phyloP scores from a whole-genome alignment of 2,888 invertebrate genomes.

The Dioctria rufipes region DNA sequence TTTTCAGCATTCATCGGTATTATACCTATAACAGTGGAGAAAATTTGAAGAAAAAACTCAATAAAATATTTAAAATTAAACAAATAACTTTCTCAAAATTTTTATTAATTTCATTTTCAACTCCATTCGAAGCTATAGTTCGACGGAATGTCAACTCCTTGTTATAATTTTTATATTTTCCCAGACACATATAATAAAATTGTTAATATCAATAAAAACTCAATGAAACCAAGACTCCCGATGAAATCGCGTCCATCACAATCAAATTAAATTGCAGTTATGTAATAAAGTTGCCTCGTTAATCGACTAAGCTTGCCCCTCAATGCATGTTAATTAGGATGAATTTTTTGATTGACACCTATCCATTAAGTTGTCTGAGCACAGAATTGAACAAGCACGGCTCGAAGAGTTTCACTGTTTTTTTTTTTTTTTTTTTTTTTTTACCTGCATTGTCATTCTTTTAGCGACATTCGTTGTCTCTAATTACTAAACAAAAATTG shows the following conservation, averaged over 20 bases:
- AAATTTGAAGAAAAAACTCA: no score
- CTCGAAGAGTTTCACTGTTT: no score
- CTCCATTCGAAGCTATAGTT: no score
- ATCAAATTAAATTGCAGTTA: not conserved
- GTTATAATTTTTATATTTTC: no score
- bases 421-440: not conserved
- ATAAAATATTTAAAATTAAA: no score
- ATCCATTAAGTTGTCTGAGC: conserved; percentile 14
- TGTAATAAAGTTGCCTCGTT: not conserved
- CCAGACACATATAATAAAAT: no score
- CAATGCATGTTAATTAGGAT: not conserved
- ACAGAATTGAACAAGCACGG: not conserved
- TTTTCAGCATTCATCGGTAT: no score
- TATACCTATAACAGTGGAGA: no score
- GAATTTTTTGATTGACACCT: not conserved
- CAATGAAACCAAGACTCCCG: not conserved
- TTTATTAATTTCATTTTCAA: no score
- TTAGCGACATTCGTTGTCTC: conserved; percentile 11
- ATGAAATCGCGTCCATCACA: not conserved
- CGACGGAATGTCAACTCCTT: no score
- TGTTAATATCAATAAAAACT: not conserved
- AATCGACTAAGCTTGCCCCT: not conserved
- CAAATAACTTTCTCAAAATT: no score
- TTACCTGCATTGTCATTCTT: not conserved
- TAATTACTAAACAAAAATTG: conserved; percentile 15